Evolutionary conservation across 1,140 invertebrate species (phyloP), one percentile per base, ranked within the genome.

Genomic region (Drusus annulatus): DNA sequence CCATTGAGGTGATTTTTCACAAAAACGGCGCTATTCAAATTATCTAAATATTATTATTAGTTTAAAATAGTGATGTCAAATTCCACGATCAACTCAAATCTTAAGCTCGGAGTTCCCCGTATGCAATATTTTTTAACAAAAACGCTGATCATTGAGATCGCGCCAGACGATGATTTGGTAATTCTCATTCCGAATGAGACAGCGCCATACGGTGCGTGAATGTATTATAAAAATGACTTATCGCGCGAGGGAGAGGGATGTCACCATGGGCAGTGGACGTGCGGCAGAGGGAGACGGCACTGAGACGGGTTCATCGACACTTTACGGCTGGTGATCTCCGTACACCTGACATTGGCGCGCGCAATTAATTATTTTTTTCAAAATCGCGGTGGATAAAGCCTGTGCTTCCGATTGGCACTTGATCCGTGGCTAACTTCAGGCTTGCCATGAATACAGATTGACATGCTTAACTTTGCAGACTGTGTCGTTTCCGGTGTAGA

Each of bases 211-310:
- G 45, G 45, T 71, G 68, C 68, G 68, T 71, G 68, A 71, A 71
- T 71, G 68, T 71, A 52, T 71, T 71, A 21, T 71, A 71, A 71
- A 71, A 71, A 71, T 71, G 50, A 71, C 45, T 71, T 71, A 54
- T 71, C 50, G 68, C 68, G 21, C 17, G 50, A 71, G 68, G 1
- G 68, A 71, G 19, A 19, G 68, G 50, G 68, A 71, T 50, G 45
- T 19, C n/a, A 1, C 7, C 3, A 65, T 16, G 62, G 8, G 15
- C 25, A 31, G 25, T 45, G 23, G 16, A 17, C 45, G 45, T 71
- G 19, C 45, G 50, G 3, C 3, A 23, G 21, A 71, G 17, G 36
- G 68, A 28, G 36, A 71, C 50, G 25, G 23, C 56, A 17, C 7
- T 60, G 17, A 36, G 45, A 21, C n/a, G 45, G 19, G 68, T 8